Evolutionary conservation across 1,140 invertebrate species (phyloP).

Genomic region (Contarinia nasturtii): DNA sequence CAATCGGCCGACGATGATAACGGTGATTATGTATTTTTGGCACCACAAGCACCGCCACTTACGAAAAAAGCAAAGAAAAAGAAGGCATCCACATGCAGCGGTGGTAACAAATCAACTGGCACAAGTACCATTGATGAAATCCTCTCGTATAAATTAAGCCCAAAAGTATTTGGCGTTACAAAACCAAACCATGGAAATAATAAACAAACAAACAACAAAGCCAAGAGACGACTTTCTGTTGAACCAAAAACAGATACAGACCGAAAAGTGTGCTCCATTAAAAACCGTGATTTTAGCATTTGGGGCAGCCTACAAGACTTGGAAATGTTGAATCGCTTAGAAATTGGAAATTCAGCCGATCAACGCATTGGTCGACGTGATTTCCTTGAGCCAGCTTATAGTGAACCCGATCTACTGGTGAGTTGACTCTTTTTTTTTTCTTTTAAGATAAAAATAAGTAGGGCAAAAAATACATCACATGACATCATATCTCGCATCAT

Average conservation of each 20-base stretch:
- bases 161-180: conserved; percentile 31
- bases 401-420: conserved; percentile 24
- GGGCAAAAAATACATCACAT: too few species aligned
- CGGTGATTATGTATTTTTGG: conserved; percentile 23
- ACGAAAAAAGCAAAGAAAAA: conserved; percentile 18
- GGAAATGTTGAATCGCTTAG: conserved; percentile 20
- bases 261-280: conserved; percentile 5
- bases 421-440: too few species aligned
- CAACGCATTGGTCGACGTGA: neutral
- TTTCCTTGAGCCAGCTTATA: conserved; percentile 15
- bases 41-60: conserved; percentile 8
- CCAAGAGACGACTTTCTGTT: conserved; percentile 1
- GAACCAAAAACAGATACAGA: conserved; percentile 3
- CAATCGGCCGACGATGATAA: conserved; percentile 11
- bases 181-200: conserved; percentile 32
- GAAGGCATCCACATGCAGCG: conserved; percentile 5
- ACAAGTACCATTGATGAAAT: conserved; percentile 4
- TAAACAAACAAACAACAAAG: conserved; percentile 11
- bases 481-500: too few species aligned
- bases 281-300: conserved; percentile 19
- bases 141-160: conserved; percentile 29
- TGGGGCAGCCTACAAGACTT: conserved; percentile 38
- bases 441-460: too few species aligned
- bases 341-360: neutral
- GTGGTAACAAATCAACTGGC: conserved; percentile 15